These are phyloP conservation scores for Harmothoe impar DNA, from an alignment of 2,888 invertebrate species.

Conservation along the genomic window DNA sequence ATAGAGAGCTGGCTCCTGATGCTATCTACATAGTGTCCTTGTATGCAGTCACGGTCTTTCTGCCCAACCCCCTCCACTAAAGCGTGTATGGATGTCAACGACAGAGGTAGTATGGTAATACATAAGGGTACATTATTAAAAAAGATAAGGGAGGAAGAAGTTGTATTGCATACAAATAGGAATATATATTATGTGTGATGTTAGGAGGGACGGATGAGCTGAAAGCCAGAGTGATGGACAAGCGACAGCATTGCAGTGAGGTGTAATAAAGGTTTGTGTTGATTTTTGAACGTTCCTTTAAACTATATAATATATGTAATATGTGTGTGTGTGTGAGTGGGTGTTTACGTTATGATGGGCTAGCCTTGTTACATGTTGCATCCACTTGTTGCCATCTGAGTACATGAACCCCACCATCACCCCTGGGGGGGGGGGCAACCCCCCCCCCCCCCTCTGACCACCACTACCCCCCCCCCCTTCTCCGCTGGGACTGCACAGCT, in stretches of 20 bases:
- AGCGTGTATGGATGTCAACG: background rate
- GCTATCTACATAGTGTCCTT: background rate
- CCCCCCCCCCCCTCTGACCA: background rate
- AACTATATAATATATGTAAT: no score
- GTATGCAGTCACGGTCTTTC: background rate
- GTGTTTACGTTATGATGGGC: background rate
- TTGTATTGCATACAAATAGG: no score
- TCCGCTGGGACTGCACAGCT: constrained; percentile 58
- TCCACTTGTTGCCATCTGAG: constrained; percentile 46
- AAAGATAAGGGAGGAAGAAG: background rate
- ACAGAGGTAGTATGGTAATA: no score
- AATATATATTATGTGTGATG: no score
- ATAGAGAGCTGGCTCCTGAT: background rate
- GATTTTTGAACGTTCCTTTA: no score
- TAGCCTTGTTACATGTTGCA: background rate
- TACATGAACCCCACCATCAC: constrained; percentile 7
- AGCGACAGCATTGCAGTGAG: no score
- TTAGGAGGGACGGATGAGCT: no score
- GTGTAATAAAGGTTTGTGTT: no score
- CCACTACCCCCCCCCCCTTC: background rate
- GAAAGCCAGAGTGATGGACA: no score
- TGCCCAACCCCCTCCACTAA: background rate
- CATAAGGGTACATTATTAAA: no score
- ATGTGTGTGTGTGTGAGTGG: background rate
- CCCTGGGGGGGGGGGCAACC: background rate